Conservation (phyloP, 2,888 invertebrate species). For the Platerodrilus igneus region DNA sequence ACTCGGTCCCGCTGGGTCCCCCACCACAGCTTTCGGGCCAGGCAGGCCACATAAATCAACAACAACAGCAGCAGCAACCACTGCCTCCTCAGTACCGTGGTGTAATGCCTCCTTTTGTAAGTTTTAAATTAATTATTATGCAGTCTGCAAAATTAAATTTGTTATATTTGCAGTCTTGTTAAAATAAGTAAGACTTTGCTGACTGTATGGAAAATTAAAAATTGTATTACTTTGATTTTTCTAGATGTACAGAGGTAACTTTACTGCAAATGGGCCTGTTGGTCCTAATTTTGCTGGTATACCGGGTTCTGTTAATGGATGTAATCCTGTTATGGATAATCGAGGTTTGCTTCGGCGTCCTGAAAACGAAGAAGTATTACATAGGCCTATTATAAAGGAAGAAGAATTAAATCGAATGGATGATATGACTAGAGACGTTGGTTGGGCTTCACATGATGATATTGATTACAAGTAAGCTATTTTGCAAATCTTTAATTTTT, state of each 20-base stretch:
- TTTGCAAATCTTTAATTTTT: constrained; percentile 6
- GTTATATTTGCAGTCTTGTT: not conserved
- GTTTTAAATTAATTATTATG: constrained; percentile 37
- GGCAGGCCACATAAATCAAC: constrained; percentile 51
- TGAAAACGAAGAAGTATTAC: constrained; percentile 48
- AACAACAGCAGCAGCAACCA: constrained; percentile 47
- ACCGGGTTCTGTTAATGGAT: constrained; percentile 20
- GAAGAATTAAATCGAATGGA: constrained; percentile 90
- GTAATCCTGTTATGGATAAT: constrained; percentile 34
- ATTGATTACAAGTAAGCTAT: constrained; percentile 78
- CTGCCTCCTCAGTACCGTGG: constrained; percentile 65
- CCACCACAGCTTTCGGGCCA: constrained; percentile 53
- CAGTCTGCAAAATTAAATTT: not conserved
- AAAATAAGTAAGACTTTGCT: too few species aligned
- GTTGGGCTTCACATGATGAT: constrained; percentile 90
- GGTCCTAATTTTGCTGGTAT: constrained; percentile 27
- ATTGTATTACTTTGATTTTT: not conserved
- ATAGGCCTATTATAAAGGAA: constrained; percentile 86
- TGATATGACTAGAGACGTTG: constrained; percentile 81
- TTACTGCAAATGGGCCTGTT: constrained; percentile 34
- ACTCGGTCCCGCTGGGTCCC: constrained; percentile 46
- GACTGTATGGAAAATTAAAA: not conserved
- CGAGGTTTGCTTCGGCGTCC: constrained; percentile 46
- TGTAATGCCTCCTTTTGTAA: constrained; percentile 74
- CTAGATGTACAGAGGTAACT: constrained; percentile 38